Conservation (phyloP, 2,888 invertebrate species). For the Himalopsyche tibetana region DNA sequence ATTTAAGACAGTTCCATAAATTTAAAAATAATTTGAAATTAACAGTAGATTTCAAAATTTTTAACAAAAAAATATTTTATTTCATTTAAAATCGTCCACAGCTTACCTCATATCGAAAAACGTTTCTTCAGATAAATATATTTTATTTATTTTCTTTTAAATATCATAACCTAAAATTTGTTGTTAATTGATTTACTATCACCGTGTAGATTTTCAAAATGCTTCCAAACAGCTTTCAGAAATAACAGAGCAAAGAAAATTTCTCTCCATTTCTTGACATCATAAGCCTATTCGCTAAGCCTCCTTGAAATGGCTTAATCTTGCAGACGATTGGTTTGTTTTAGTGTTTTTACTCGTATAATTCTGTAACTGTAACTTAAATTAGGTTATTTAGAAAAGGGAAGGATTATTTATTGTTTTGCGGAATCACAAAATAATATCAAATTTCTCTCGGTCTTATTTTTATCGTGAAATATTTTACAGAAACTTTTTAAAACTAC, state of each 20-base stretch:
- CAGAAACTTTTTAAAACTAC: no score
- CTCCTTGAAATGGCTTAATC: constrained; percentile 38
- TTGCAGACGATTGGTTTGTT: constrained; percentile 42
- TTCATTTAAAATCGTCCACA: no score
- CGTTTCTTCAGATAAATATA: no score
- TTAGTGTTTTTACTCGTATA: constrained; percentile 38
- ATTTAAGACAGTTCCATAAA: no score
- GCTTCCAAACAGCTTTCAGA: constrained; percentile 25
- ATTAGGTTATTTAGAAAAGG: constrained; percentile 29
- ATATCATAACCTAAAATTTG: not conserved
- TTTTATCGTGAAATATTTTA: not conserved
- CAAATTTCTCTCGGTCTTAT: not conserved
- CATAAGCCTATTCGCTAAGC: constrained; percentile 35
- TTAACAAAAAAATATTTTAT: no score
- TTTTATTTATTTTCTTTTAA: no score
- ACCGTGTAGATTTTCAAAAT: constrained; percentile 6
- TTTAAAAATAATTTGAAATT: no score
- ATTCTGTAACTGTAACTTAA: constrained; percentile 37
- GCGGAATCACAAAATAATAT: constrained; percentile 23
- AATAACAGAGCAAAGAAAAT: constrained; percentile 43
- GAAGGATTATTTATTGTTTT: constrained; percentile 37
- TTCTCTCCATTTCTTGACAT: constrained; percentile 40
- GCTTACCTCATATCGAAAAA: no score
- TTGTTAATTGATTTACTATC: not conserved
- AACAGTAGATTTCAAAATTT: no score